These are phyloP conservation scores for Bryconaethiops microstoma DNA, from an alignment of 2,797 vertebrate species.

Conservation along the genomic window DNA sequence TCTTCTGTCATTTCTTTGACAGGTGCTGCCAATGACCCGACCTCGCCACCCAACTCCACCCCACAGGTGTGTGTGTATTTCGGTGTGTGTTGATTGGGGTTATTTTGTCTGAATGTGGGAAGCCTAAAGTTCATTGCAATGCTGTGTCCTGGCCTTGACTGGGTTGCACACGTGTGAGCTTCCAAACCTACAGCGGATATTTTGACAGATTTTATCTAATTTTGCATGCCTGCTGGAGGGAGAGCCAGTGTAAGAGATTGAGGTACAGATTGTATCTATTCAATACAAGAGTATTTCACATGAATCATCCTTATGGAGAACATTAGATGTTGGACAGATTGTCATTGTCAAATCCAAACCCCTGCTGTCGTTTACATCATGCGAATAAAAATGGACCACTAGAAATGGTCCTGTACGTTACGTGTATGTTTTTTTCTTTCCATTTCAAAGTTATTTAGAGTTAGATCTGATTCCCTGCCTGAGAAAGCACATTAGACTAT, in stretches of 20 bases:
- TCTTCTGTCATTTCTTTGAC: conserved; percentile 52
- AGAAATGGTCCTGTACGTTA: neutral
- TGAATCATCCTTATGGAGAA: conserved; percentile 9
- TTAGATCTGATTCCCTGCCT: neutral
- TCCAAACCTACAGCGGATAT: neutral
- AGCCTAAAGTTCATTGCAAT: conserved; percentile 11
- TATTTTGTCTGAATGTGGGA: conserved; percentile 38
- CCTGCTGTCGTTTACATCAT: neutral
- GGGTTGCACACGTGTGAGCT: neutral
- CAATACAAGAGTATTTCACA: conserved; percentile 27
- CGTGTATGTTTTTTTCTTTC: too few relatives aligned
- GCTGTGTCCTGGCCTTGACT: conserved; percentile 20
- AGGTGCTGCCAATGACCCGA: conserved; percentile 38
- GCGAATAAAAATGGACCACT: neutral
- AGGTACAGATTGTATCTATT: neutral
- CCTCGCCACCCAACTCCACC: conserved; percentile 28
- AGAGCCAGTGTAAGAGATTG: neutral
- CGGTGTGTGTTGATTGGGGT: conserved; percentile 35
- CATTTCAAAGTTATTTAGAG: too few relatives aligned
- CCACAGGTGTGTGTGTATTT: conserved; percentile 55
- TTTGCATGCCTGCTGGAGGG: neutral
- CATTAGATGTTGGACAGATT: neutral
- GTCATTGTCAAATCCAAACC: neutral
- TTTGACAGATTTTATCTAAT: conserved; percentile 3
- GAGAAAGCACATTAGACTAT: neutral